Evolutionary conservation across 2,797 vertebrate species (phyloP).

Genomic region (Sphenopsis melanotis): DNA sequence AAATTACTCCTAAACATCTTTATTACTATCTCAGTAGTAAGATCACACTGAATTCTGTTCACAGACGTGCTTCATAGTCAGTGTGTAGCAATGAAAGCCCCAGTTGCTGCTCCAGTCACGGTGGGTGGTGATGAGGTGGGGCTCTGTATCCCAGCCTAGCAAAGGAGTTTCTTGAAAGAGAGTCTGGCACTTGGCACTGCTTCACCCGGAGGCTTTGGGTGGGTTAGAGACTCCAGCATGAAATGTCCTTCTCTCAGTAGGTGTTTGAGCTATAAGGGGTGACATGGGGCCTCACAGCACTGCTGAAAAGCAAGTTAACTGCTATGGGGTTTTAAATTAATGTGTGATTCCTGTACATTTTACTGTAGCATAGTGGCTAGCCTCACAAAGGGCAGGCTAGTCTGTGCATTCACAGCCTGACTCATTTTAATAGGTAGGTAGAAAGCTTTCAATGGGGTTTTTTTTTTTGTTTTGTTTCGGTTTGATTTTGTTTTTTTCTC

Average conservation of each 20-base stretch:
- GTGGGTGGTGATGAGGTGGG: slow-evolving; percentile 48
- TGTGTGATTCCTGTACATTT: slow-evolving; percentile 77
- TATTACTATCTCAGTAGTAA: slow-evolving; percentile 76
- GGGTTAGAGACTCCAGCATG: slow-evolving; percentile 68
- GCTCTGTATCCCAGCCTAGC: slow-evolving; percentile 59
- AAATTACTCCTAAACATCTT: slow-evolving; percentile 77
- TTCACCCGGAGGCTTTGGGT: slow-evolving; percentile 53
- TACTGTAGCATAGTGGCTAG: slow-evolving; percentile 77
- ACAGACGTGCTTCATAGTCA: slow-evolving; percentile 74
- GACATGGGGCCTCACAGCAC: slow-evolving; percentile 55
- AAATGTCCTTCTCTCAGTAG: slow-evolving; percentile 66
- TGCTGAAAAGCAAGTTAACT: slow-evolving; percentile 65
- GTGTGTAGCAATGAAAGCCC: slow-evolving; percentile 75
- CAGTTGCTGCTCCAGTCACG: slow-evolving; percentile 57
- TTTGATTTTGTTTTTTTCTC: slow-evolving; percentile 22
- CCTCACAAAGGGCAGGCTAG: slow-evolving; percentile 62
- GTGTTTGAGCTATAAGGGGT: slow-evolving; percentile 55
- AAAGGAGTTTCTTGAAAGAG: slow-evolving; percentile 61
- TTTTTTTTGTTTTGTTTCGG: neutral
- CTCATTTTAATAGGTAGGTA: slow-evolving; percentile 76
- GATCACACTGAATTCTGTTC: slow-evolving; percentile 79
- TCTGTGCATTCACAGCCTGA: slow-evolving; percentile 77
- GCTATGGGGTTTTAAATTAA: slow-evolving; percentile 74
- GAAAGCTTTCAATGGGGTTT: slow-evolving; percentile 73
- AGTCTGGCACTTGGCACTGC: slow-evolving; percentile 59